Evolutionary conservation across 2,888 invertebrate genomes (phyloP).

Genomic region (Folsomia candida): DNA sequence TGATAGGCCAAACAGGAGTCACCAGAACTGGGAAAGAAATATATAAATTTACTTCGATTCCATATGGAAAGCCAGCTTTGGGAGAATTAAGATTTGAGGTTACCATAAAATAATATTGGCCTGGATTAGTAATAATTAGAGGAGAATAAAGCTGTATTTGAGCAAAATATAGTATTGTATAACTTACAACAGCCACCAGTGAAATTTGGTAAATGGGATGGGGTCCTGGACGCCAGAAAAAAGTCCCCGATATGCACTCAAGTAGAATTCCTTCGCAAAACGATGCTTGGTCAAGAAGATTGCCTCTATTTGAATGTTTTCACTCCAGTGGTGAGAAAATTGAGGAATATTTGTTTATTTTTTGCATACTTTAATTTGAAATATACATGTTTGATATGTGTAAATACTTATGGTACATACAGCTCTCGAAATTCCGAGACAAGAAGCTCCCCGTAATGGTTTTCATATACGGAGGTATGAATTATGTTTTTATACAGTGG

Average conservation of each 20-base stretch:
- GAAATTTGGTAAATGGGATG: constrained; percentile 28
- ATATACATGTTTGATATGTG: neutral
- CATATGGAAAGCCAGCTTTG: constrained; percentile 21
- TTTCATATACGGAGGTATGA: constrained; percentile 37
- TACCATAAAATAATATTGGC: no score
- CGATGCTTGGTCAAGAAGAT: constrained; percentile 18
- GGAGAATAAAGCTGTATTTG: no score
- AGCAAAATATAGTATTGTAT: neutral
- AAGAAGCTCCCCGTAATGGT: constrained; percentile 38
- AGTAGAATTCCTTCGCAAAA: constrained; percentile 17
- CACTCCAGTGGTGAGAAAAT: constrained; percentile 19
- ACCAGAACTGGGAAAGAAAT: constrained; percentile 18
- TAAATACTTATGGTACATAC: neutral
- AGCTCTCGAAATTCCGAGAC: neutral
- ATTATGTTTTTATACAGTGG: no score
- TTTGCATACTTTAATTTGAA: neutral
- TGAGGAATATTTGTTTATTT: neutral
- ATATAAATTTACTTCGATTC: constrained; percentile 23
- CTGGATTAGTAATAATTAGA: no score
- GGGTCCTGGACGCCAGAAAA: constrained; percentile 23
- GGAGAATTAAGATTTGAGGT: constrained; percentile 28
- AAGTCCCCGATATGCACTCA: constrained; percentile 24
- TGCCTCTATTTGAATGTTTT: constrained; percentile 20
- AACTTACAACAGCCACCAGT: constrained; percentile 23
- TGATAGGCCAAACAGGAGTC: constrained; percentile 16